These are phyloP conservation scores for Diloba caeruleocephala DNA, from an alignment of 2,888 invertebrate species.

Conservation along the genomic window DNA sequence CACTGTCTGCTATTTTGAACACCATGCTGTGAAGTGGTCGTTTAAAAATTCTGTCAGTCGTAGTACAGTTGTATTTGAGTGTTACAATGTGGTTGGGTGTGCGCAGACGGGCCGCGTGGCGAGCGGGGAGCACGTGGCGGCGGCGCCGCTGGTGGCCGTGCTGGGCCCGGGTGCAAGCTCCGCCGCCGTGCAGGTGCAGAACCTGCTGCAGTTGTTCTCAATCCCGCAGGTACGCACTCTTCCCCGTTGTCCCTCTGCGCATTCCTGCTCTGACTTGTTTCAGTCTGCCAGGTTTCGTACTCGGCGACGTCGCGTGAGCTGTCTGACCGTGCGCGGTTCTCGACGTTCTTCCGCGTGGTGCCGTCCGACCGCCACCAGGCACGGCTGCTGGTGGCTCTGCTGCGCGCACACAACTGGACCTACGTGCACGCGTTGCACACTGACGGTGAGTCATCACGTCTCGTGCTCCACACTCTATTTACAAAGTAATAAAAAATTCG, in stretches of 20 bases:
- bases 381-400: conserved; percentile 91
- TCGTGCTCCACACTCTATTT: neutral
- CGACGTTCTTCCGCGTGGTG: conserved; percentile 93
- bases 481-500: too few relatives aligned
- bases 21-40: too few relatives aligned
- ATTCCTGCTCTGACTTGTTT: neutral
- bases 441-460: conserved; percentile 82
- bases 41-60: neutral
- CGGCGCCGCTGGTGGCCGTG: conserved; percentile 90
- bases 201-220: conserved; percentile 92
- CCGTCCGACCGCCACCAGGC: conserved; percentile 94
- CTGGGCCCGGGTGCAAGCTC: conserved; percentile 93
- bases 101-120: conserved; percentile 9
- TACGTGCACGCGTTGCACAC: conserved; percentile 93
- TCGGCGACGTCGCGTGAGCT: conserved; percentile 93
- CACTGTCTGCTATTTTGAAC: too few relatives aligned
- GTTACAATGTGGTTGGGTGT: neutral
- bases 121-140: conserved; percentile 6
- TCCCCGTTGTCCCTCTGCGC: neutral
- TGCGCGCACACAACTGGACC: conserved; percentile 92
- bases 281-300: conserved; percentile 88
- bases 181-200: conserved; percentile 92
- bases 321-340: conserved; percentile 92
- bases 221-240: conserved; percentile 90
- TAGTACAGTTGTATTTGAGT: neutral